Base-by-base conservation (phyloP, 2,888 invertebrate genomes). In the Dioctria rufipes region DNA sequence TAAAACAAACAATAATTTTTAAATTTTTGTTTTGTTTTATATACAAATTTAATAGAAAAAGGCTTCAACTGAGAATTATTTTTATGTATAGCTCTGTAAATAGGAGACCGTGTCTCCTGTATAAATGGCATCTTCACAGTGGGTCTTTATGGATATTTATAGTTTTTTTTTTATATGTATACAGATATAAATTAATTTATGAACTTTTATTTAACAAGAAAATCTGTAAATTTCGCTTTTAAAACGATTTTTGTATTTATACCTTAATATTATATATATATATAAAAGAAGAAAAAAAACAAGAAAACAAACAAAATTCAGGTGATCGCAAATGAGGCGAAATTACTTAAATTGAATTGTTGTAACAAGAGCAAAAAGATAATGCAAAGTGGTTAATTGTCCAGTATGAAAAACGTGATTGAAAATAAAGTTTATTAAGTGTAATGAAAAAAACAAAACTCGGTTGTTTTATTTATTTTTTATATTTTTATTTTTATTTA, bases 341-440 rank as follows among this genome's bases (percentile, higher is more conserved):
- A 60, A 75, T 39, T 42, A 60, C 43, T 58, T 58, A 73, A 73
- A 58, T 25, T 25, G 25, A 25, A 25, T 75, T 75, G 75, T 75
- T 75, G 75, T 75, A 60, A 60, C 25, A 43, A 73, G 54, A 73
- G 25, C 25, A 25, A 25, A 25, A 25, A 25, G 25, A 25, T 25
- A 54, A 13, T 40, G 11, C 11, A 60, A 39, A 75, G 39, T 51
- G 51, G 39, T 39, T 49, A 69, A 75, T 60, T 42, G 58, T 43
- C 58, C 42, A 75, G 43, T 60, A 75, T 75, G 60, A 63, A 60
- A 75, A 77, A 60, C 77, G 77, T 77, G 77, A 77, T 77, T 77
- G 77, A 77, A 65, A 77, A 77, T 77, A 77, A 77, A 77, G 77
- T 61, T 77, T 77, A 77, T 63, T 77, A 77, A 77, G 77, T 77